Evolutionary conservation across 2,797 vertebrate genomes (phyloP), one percentile per base, ranked within the genome.

Genomic region (Sternarchorhynchus goeldii): DNA sequence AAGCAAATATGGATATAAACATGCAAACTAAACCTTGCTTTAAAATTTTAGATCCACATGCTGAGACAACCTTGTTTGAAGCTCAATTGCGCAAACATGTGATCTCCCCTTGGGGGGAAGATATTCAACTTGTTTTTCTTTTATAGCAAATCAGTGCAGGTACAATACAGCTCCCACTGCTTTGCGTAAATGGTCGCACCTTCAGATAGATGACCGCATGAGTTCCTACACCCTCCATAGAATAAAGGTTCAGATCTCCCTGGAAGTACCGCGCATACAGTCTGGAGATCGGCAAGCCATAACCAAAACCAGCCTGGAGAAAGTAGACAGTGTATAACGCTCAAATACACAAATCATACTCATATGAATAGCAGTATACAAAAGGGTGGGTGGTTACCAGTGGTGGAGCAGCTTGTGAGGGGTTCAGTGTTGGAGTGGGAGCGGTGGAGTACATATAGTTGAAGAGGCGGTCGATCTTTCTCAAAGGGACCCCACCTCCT

Each of bases 361-460:
- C 32, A 50, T 14, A 36, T 65, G 29, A 16, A 62, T 29, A 57
- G 45, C 41, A 55, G 16, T 67, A 34, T 10, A 29, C 6, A 36
- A 2, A 25, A 18, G 25, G 25, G 10, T 65, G 12, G 50, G 10
- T 32, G 34, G 90, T 92, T 92, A 95, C 95, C 94, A 96, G 90
- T 75, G 95, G 95, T 59, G 91, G 93, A 67, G 93, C 94, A 63
- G 93, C 93, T 87, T 92, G 90, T 0, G 93, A 90, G 50, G 92
- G 90, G 82, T 94, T 92, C 87, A 95, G 88, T 82, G 91, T 94
- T 68, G 95, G 95, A 74, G 90, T 92, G 20, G 95, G 95, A 60
- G 95, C 95, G 79, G 94, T 95, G 70, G 95, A 96, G 87, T 95
- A 96, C 95, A 96, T 96, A 84, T 96, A 96, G 89, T 96, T 95